Percentiles rank a stretch among this genome's conserved stretches.
phyloP scores from a whole-genome alignment of 2,113 vertebrate genomes.

The Myodes glareolus region DNA sequence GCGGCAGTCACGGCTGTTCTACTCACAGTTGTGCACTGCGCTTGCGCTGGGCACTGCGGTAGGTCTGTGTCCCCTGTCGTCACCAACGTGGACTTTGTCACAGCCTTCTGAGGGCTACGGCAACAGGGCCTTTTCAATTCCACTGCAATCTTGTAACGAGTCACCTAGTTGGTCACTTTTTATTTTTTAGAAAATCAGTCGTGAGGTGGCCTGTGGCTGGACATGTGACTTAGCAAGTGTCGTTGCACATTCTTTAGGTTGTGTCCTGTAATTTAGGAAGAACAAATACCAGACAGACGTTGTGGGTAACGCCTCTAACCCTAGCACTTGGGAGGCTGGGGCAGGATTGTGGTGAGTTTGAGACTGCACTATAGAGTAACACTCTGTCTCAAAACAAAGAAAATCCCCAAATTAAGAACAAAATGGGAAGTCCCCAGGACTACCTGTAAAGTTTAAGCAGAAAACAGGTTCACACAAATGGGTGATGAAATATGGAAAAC shows the following conservation, averaged over 20 bases:
- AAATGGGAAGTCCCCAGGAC: neutral
- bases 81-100: too few species aligned
- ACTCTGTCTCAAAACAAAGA: neutral
- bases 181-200: neutral
- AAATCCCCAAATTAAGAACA: neutral
- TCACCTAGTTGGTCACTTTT: neutral
- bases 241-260: neutral
- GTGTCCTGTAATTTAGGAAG: neutral
- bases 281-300: neutral
- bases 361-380: neutral
- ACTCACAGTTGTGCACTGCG: neutral
- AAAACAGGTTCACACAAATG: neutral
- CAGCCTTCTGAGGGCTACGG: neutral
- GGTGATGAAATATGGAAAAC: constrained; percentile 62
- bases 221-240: neutral
- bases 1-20: neutral
- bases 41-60: neutral
- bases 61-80: neutral
- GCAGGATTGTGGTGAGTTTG: neutral
- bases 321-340: neutral
- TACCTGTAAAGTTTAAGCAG: neutral
- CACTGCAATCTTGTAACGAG: neutral
- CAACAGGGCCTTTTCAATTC: too few species aligned
- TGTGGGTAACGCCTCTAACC: neutral
- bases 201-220: neutral